Base-by-base conservation (phyloP, 2,797 vertebrate genomes). In the Gymnocypris eckloni region DNA sequence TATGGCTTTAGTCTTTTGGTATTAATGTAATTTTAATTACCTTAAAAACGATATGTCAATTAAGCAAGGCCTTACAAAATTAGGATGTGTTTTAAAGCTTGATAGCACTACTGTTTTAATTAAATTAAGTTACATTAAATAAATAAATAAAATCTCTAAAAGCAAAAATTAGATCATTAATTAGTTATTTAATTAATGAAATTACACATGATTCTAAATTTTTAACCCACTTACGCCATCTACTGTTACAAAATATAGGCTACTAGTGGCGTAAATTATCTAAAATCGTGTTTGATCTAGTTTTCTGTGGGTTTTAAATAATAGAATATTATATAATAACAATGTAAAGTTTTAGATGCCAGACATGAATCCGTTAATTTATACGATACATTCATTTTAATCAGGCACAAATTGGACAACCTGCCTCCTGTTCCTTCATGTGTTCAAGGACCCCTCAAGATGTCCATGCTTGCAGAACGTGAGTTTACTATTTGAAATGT, bases 391-490 rank as follows among this genome's bases (percentile, higher is more conserved):
- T 10, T 22, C 0, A n/a, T 86, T 88, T 48, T 1, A 69, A 52
- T 61, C 93, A 94, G 95, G 95, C 95, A 93, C 71, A 50, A 81
- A 43, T 89, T 28, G 54, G n/a, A 39, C 66, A 79, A 2, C 0
- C 28, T 43, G 10, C 28, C 4, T 18, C 28, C 4, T 18, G 41
- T 64, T 15, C 20, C 37, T 37, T 79, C 90, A 86, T 72, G 82
- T 90, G 90, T 70, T 72, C 5, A 43, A 95, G 91, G 95, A 88
- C 96, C 95, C 87, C 12, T 80, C 88, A 94, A 89, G 92, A 97
- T 97, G 97, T 96, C 97, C 91, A 97, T 97, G 96, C 95, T 97
- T 64, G 96, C 96, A 0, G 96, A 96, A 75, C 96, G 97, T 97
- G 91, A 90, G 96, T 95, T 66, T 41, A 56, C 15, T 6, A 13